Conservation (phyloP, 2,888 invertebrate genomes). For the Iselma pallidipennis region DNA sequence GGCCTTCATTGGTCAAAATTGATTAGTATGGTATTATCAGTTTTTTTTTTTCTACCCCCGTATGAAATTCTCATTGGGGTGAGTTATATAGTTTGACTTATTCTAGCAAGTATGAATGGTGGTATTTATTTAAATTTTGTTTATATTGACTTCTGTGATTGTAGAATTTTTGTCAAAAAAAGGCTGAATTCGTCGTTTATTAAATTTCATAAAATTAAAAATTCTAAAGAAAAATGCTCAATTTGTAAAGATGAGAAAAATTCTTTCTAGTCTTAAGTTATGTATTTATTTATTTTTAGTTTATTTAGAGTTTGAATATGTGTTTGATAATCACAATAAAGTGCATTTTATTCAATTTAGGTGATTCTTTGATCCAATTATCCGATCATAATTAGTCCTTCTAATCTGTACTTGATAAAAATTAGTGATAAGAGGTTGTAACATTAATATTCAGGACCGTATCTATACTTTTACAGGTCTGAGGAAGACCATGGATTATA, state of each 20-base stretch:
- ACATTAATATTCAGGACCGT: too few species aligned
- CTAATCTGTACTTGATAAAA: too few species aligned
- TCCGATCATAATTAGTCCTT: too few species aligned
- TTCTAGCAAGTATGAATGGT: not conserved
- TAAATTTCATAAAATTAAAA: not conserved
- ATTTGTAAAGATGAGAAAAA: not conserved
- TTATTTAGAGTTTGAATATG: not conserved
- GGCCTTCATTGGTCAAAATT: slow-evolving; percentile 34
- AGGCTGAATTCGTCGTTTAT: not conserved
- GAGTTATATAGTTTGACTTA: too few species aligned
- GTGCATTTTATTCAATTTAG: not conserved
- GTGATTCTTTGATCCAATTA: too few species aligned
- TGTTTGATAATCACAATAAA: not conserved
- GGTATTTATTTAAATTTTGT: not conserved
- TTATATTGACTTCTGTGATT: not conserved
- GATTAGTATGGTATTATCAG: too few species aligned
- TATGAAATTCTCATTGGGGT: too few species aligned
- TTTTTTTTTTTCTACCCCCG: too few species aligned
- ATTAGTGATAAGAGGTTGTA: too few species aligned
- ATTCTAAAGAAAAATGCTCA: not conserved
- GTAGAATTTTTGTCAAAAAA: not conserved
- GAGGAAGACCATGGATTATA: too few species aligned
- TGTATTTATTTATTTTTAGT: not conserved
- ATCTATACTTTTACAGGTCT: too few species aligned
- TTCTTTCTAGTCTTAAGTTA: not conserved